A percentile compares a stretch with the other conserved stretches of the same genome.
Evolutionary conservation across 23 tunicate genomes (phyloP).

Genomic region (Aplidium turbinatum): DNA sequence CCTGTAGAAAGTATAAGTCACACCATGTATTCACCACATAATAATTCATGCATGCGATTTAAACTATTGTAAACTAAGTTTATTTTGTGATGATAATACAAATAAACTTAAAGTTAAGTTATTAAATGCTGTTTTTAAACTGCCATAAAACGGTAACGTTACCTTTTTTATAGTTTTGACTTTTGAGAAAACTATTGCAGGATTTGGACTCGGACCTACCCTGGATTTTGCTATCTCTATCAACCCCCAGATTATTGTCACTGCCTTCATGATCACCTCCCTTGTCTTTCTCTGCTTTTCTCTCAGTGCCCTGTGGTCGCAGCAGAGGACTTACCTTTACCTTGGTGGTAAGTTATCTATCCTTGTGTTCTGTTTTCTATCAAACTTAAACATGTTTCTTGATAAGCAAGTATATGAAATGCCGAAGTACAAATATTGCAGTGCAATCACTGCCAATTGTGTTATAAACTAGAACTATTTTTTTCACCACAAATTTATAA

Average conservation of each 20-base stretch:
- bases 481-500: no score
- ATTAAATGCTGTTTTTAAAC: neutral
- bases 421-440: no score
- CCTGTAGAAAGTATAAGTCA: no score
- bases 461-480: no score
- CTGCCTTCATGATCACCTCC: conserved; percentile 78
- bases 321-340: conserved; percentile 74
- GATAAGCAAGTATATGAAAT: no score
- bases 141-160: neutral
- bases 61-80: neutral
- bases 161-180: no score
- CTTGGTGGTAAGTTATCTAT: conserved; percentile 94
- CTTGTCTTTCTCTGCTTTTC: conserved; percentile 77
- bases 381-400: no score
- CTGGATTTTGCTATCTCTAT: conserved; percentile 70
- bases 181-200: conserved; percentile 38
- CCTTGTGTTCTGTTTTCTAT: no score
- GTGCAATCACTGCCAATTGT: no score
- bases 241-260: conserved; percentile 84
- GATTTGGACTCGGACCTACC: conserved; percentile 74
- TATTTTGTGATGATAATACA: neutral
- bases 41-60: no score
- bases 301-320: conserved; percentile 81
- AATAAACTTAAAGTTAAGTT: neutral
- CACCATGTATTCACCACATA: no score